phyloP scores from a whole-genome alignment of 2,797 vertebrate genomes.

The Denticeps clupeoides region DNA sequence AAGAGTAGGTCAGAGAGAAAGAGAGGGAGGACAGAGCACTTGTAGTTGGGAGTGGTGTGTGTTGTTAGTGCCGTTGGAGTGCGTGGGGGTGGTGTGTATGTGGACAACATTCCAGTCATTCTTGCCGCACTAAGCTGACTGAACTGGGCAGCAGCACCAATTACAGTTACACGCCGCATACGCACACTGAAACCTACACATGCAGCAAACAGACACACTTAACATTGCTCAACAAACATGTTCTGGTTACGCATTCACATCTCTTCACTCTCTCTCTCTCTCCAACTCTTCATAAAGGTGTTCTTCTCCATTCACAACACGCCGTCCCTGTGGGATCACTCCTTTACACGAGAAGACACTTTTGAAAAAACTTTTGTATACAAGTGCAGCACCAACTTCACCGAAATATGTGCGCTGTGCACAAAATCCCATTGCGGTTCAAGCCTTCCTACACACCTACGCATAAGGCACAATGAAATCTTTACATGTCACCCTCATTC shows the following conservation, averaged over 20 bases:
- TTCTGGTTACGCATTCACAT: no score
- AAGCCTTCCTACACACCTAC: not conserved
- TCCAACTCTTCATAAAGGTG: not conserved
- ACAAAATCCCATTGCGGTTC: no score
- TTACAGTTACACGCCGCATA: constrained; percentile 22
- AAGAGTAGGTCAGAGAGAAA: not conserved
- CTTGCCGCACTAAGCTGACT: constrained; percentile 48
- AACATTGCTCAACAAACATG: no score
- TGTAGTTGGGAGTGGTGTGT: constrained; percentile 23
- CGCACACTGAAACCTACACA: constrained; percentile 7
- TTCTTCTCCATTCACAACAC: not conserved
- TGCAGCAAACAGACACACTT: not conserved
- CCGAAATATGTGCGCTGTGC: no score
- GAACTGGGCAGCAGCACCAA: constrained; percentile 42
- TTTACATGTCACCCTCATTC: not conserved
- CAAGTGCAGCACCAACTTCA: no score
- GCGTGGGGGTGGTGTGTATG: constrained; percentile 25
- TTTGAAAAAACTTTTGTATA: not conserved
- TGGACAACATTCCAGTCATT: constrained; percentile 65
- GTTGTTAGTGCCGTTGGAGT: constrained; percentile 21
- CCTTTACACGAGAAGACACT: not conserved
- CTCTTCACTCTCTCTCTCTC: not conserved
- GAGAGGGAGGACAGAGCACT: constrained; percentile 11
- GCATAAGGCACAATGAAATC: not conserved
- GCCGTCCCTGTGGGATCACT: not conserved